Conservation (phyloP, 2,113 vertebrate genomes). For the Bos javanicus region DNA sequence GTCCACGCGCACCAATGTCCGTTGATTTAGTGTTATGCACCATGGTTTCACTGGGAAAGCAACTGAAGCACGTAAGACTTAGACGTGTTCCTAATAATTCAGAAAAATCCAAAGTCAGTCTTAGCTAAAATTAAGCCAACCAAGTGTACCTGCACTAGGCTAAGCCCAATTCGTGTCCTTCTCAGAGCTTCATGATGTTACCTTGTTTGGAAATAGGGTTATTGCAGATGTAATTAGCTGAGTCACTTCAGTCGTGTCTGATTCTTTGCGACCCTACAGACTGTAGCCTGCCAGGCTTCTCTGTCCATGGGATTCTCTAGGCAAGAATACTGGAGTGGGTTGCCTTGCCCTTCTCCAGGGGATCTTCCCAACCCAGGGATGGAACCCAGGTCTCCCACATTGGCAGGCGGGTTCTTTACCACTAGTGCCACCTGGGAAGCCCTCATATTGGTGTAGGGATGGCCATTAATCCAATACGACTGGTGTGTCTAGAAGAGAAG, state of each 20-base stretch:
- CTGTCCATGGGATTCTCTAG: neutral
- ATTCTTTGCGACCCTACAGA: neutral
- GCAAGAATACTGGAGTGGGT: neutral
- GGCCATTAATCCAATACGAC: neutral
- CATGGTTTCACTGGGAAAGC: neutral
- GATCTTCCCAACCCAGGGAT: neutral
- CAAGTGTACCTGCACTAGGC: neutral
- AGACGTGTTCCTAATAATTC: neutral
- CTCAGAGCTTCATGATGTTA: neutral
- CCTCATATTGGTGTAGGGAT: neutral
- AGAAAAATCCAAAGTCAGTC: neutral
- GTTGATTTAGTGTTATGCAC: neutral
- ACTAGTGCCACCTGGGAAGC: neutral
- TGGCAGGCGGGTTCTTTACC: neutral
- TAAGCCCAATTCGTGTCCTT: neutral
- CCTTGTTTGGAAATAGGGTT: neutral
- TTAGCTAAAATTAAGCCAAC: neutral
- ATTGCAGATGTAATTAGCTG: neutral
- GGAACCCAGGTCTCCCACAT: neutral
- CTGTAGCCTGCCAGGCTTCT: neutral
- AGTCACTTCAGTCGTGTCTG: neutral
- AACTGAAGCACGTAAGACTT: neutral
- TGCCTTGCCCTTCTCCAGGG: neutral
- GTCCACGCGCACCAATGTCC: rapidly evolving
- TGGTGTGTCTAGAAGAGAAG: neutral